Base-by-base conservation (phyloP, 2,888 invertebrate species). In the Cactoblastis cactorum region DNA sequence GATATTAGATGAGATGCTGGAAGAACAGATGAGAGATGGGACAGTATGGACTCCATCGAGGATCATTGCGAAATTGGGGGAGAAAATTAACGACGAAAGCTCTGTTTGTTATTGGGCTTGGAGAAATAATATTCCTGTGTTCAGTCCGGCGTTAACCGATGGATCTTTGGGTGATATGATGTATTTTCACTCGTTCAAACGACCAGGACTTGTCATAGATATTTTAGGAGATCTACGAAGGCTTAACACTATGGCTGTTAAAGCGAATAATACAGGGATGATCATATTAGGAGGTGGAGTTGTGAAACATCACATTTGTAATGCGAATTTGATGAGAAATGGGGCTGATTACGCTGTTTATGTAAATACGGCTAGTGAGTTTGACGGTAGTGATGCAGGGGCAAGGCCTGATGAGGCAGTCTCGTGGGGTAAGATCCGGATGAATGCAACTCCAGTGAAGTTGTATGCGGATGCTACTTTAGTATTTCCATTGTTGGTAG, bases 251-350 rank as follows among this genome's bases (percentile, higher is more conserved):
- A 97, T 99, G 92, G 96, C 99, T 12, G 95, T 98, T 8, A 96
- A 96, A 77, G 97, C 99, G 0, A 89, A 93, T 18, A 95, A 97
- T 72, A 95, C 96, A n/a, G 99, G 99, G 9, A 96, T 99, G 93
- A 95, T 99, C 34, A 98, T 99, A 55, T 82, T 99, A 53, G 99
- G 99, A 2, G 98, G 98, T 0, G 98, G 98, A 6, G 89, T 99
- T 0, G 92, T 99, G n/a, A 99, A 99, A 83, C 99, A 99, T 86
- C 99, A 99, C 75, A 98, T 99, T 63, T 98, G 97, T 83, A 99
- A 99, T 91, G 98, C 99, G 1, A 99, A 99, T 91, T 91, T 99
- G 51, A 99, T 99, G 99, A 92, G 99, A 62, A 99, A 99, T 80
- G 99, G 99, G 12, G 97, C 98, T 0, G 98, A 99, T 80, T 99